Conservation (phyloP, 2,888 invertebrate species). For the Podabrus alpinus region DNA sequence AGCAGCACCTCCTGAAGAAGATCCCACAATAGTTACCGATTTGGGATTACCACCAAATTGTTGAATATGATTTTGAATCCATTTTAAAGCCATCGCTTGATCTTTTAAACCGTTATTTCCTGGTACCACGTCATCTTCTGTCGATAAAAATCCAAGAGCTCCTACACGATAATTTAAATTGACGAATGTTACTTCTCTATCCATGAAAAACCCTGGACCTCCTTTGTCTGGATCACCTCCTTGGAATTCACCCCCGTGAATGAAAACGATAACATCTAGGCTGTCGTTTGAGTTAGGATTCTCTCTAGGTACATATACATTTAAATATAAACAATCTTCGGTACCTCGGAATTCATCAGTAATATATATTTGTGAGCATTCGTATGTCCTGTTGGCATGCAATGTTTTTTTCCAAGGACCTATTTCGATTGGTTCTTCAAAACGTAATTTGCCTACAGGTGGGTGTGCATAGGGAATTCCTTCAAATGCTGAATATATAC, state of each 20-base stretch:
- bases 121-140: background rate
- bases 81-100: slow-evolving; percentile 67
- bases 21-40: slow-evolving; percentile 66
- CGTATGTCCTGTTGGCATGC: slow-evolving; percentile 38
- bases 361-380: no score
- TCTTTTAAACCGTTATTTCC: slow-evolving; percentile 57
- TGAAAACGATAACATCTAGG: slow-evolving; percentile 14
- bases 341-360: no score
- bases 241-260: slow-evolving; percentile 24
- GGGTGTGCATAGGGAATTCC: slow-evolving; percentile 44
- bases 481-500: slow-evolving; percentile 39
- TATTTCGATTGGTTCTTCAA: slow-evolving; percentile 33
- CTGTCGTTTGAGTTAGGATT: background rate
- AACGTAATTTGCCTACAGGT: slow-evolving; percentile 40
- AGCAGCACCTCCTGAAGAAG: slow-evolving; percentile 72
- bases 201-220: slow-evolving; percentile 14
- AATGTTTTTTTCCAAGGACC: slow-evolving; percentile 10
- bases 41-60: slow-evolving; percentile 71
- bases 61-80: slow-evolving; percentile 54
- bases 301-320: slow-evolving; percentile 11
- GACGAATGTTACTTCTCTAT: slow-evolving; percentile 7
- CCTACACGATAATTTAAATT: slow-evolving; percentile 11
- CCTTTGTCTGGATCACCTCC: background rate
- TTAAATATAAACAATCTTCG: slow-evolving; percentile 17
- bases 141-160: slow-evolving; percentile 5